Evolutionary conservation across 2,797 vertebrate species (phyloP).

Genomic region (Vespertilio murinus): DNA sequence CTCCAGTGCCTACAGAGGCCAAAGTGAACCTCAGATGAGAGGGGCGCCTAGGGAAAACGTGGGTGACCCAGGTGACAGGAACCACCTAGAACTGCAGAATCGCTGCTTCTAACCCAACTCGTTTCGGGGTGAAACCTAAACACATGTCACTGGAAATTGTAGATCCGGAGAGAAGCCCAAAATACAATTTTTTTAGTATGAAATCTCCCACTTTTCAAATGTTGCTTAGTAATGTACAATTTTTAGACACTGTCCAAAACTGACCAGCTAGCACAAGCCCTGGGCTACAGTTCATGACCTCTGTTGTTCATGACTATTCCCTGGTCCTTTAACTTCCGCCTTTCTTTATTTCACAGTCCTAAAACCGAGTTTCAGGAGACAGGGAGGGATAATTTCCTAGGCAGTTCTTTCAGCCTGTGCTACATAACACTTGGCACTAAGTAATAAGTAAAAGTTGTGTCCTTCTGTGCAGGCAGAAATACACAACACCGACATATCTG

Average conservation of each 20-base stretch:
- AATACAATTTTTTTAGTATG: not conserved
- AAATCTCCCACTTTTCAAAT: not conserved
- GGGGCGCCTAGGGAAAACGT: accelerated
- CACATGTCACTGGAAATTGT: not conserved
- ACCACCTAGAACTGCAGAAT: accelerated
- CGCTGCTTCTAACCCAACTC: not conserved
- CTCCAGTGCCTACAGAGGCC: not conserved
- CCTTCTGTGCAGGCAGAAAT: not conserved
- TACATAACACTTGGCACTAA: slow-evolving; percentile 12
- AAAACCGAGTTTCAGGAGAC: not conserved
- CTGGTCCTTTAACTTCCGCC: not conserved
- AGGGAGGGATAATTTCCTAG: not conserved
- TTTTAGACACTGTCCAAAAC: not conserved
- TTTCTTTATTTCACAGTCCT: not conserved
- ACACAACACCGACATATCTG: not conserved
- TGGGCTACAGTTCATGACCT: accelerated
- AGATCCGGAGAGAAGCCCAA: not conserved
- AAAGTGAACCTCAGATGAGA: not conserved
- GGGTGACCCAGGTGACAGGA: not conserved
- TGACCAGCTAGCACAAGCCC: not conserved
- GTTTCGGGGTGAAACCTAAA: not conserved
- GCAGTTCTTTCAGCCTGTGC: not conserved
- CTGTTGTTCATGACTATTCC: not conserved
- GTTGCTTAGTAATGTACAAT: not conserved
- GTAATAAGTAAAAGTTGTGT: not conserved